phyloP scores from a whole-genome alignment of 2,888 invertebrate genomes.

The Tenodera sinensis region DNA sequence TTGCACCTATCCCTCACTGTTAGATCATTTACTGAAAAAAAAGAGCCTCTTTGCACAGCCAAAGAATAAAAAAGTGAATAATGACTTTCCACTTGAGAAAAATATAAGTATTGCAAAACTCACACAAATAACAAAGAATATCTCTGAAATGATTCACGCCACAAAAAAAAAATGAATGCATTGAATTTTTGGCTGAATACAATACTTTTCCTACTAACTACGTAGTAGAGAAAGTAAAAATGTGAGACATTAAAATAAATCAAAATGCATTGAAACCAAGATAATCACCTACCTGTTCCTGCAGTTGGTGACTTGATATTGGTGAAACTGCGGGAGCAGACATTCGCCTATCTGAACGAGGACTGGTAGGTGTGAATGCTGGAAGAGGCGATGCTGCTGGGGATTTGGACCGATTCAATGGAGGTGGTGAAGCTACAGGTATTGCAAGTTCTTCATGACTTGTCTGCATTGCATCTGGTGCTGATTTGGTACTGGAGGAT shows the following conservation, averaged over 20 bases:
- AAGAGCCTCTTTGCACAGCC: too few relatives aligned
- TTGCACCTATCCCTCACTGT: too few relatives aligned
- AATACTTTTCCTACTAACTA: too few relatives aligned
- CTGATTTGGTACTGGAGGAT: conserved; percentile 44
- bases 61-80: too few relatives aligned
- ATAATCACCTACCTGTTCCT: conserved; percentile 9
- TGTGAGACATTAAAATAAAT: not conserved
- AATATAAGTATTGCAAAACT: too few relatives aligned
- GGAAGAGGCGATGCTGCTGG: conserved; percentile 29
- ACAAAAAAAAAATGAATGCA: too few relatives aligned
- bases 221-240: too few relatives aligned
- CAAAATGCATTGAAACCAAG: not conserved
- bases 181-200: too few relatives aligned
- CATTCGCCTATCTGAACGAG: conserved; percentile 40
- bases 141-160: too few relatives aligned
- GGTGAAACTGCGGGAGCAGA: conserved; percentile 14
- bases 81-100: too few relatives aligned
- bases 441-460: conserved; percentile 29
- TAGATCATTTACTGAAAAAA: too few relatives aligned
- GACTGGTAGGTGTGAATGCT: conserved; percentile 38
- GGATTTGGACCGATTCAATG: conserved; percentile 33
- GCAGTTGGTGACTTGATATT: not conserved
- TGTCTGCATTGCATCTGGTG: conserved; percentile 41
- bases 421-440: conserved; percentile 37
- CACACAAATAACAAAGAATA: too few relatives aligned